phyloP scores from a whole-genome alignment of 2,888 invertebrate species.

The Leistus spinibarbis region DNA sequence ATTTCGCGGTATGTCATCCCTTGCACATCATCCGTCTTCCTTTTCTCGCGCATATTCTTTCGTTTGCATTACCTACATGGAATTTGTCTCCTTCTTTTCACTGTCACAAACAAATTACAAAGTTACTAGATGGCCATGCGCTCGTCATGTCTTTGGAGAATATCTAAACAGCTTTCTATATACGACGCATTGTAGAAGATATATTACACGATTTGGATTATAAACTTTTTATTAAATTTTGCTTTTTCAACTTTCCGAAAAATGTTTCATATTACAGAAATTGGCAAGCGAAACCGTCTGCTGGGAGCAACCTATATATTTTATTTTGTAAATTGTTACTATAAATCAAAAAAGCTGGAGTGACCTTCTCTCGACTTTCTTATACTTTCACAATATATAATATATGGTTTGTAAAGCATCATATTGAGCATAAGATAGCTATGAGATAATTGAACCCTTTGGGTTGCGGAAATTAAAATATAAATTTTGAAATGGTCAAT shows the following conservation, averaged over 20 bases:
- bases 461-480: no score
- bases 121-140: conserved; percentile 2
- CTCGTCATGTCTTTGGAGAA: neutral
- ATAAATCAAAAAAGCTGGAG: no score
- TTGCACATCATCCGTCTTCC: conserved; percentile 19
- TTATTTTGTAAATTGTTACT: no score
- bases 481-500: no score
- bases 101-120: conserved; percentile 18
- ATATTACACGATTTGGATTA: conserved; percentile 36
- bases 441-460: no score
- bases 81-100: neutral
- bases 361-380: no score
- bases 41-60: neutral
- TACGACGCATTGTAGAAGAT: conserved; percentile 14
- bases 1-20: conserved; percentile 29
- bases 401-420: no score
- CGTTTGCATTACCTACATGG: neutral
- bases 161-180: conserved; percentile 11
- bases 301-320: no score
- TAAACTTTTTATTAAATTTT: conserved; percentile 37
- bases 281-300: conserved; percentile 15
- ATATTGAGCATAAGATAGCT: no score
- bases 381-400: no score
- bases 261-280: conserved; percentile 22
- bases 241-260: conserved; percentile 25